These are phyloP conservation scores for Oscheius sp. DNA, from an alignment of 2,888 invertebrate species.

Conservation along the genomic window DNA sequence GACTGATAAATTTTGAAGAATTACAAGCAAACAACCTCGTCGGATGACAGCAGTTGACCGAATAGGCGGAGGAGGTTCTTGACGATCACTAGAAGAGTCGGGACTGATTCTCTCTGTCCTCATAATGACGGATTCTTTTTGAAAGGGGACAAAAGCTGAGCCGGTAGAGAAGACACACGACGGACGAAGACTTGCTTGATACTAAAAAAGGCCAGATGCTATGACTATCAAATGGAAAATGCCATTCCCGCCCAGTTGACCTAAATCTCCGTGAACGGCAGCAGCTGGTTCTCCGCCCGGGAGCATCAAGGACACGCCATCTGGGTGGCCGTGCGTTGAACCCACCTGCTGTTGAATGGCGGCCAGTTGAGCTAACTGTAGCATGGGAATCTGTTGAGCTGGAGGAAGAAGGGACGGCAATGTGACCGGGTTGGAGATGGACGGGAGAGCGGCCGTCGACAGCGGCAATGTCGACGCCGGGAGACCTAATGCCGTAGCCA, in stretches of 20 bases:
- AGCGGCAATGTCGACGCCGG: background rate
- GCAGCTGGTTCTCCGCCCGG: conserved; percentile 22
- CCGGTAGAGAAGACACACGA: conserved; percentile 44
- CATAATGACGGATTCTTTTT: conserved; percentile 48
- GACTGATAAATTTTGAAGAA: background rate
- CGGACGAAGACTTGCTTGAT: conserved; percentile 14
- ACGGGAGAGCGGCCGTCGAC: background rate
- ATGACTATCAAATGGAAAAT: background rate
- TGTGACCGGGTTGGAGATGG: conserved; percentile 12
- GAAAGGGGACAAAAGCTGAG: conserved; percentile 47
- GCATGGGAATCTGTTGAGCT: conserved; percentile 43
- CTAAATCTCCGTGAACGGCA: conserved; percentile 17
- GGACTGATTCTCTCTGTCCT: conserved; percentile 52
- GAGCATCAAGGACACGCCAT: conserved; percentile 13
- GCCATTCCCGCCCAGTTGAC: conserved; percentile 18
- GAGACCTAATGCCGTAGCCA: conserved; percentile 3
- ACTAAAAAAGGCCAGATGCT: conserved; percentile 15
- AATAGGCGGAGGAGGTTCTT: conserved; percentile 7
- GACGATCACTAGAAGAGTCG: conserved; percentile 51
- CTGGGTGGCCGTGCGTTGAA: background rate
- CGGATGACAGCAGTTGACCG: conserved; percentile 22
- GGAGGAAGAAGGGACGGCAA: conserved; percentile 24
- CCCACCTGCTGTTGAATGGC: conserved; percentile 42
- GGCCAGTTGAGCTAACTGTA: conserved; percentile 53
- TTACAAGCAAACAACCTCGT: background rate